Evolutionary conservation across 2,113 vertebrate species (phyloP).

Genomic region (Trematomus loennbergii): DNA sequence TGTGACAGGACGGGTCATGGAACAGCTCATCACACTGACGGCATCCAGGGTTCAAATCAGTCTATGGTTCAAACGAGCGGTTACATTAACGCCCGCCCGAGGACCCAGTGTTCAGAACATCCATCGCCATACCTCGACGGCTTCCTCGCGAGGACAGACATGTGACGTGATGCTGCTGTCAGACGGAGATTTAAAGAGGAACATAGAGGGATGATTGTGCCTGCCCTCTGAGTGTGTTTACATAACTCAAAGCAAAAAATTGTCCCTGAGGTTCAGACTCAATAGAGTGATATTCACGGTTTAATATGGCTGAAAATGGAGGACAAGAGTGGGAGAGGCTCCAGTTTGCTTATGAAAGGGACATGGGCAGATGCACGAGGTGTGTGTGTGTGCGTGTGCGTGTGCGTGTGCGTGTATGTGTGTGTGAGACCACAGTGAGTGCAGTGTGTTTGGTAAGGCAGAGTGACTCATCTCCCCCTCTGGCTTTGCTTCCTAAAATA

Average conservation of each 20-base stretch:
- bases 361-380: slow-evolving; percentile 27
- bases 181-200: neutral
- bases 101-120: slow-evolving; percentile 5
- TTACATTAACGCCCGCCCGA: slow-evolving; percentile 34
- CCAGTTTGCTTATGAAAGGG: slow-evolving; percentile 39
- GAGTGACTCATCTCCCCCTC: slow-evolving; percentile 59
- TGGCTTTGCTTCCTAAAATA: slow-evolving; percentile 51
- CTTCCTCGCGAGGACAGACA: neutral
- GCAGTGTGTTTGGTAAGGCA: slow-evolving; percentile 21
- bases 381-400: slow-evolving; percentile 15
- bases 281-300: slow-evolving; percentile 43
- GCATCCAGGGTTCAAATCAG: slow-evolving; percentile 21
- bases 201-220: slow-evolving; percentile 5
- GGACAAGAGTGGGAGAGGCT: slow-evolving; percentile 5
- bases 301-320: slow-evolving; percentile 53
- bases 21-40: slow-evolving; percentile 12
- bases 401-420: slow-evolving; percentile 6
- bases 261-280: slow-evolving; percentile 11
- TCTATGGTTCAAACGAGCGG: neutral
- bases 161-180: slow-evolving; percentile 26
- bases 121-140: neutral
- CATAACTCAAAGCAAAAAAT: slow-evolving; percentile 24
- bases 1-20: slow-evolving; percentile 23
- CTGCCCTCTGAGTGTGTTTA: slow-evolving; percentile 29
- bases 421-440: slow-evolving; percentile 35